Evolutionary conservation across 2,113 vertebrate genomes (phyloP).

Genomic region (Heterotilapia buettikoferi): DNA sequence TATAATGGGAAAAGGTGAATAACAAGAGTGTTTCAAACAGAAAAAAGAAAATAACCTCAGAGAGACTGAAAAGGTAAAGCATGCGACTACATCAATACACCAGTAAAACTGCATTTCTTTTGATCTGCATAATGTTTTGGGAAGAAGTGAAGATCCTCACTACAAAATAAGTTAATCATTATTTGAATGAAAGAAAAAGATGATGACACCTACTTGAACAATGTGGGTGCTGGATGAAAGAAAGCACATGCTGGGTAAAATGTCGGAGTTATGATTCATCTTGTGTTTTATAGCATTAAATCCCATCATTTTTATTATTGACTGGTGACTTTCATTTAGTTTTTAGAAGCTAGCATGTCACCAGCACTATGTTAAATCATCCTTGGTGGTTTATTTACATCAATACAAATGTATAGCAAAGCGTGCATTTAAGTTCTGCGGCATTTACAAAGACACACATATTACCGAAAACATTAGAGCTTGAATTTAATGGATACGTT

Average conservation of each 20-base stretch:
- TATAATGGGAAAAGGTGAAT: not conserved
- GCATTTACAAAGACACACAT: not conserved
- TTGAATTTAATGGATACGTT: not conserved
- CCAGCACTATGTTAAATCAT: not conserved
- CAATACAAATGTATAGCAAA: not conserved
- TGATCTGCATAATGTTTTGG: not conserved
- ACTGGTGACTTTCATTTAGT: constrained; percentile 9
- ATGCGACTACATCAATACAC: not conserved
- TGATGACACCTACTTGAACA: not conserved
- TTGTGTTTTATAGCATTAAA: not conserved
- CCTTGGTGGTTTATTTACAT: not conserved
- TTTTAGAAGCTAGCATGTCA: not conserved
- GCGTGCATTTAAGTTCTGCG: not conserved
- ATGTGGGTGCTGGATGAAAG: not conserved
- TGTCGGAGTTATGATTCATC: constrained; percentile 13
- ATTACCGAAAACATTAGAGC: not conserved
- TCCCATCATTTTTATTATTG: constrained; percentile 14
- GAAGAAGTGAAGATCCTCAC: not conserved
- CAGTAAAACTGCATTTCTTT: not conserved
- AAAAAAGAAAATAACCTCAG: not conserved
- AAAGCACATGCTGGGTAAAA: not conserved
- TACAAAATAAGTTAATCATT: not conserved
- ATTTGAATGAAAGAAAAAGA: not conserved
- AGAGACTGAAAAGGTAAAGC: not conserved
- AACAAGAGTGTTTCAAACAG: not conserved